A percentile compares a stretch with the other conserved stretches of the same genome.
phyloP scores from a whole-genome alignment of 2,888 invertebrate genomes.

The Hydraecia micacea region DNA sequence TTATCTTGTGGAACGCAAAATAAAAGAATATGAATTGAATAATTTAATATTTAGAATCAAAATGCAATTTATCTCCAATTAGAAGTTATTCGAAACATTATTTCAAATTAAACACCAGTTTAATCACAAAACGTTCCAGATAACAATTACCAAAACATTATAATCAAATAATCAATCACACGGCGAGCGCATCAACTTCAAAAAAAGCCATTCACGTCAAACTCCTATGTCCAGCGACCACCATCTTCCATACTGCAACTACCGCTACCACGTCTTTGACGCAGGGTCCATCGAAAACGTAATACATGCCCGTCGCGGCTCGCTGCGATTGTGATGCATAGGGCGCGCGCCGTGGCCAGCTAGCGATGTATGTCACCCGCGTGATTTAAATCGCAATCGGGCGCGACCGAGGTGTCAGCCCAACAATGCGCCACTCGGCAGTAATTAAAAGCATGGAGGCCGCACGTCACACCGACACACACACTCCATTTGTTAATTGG shows the following conservation, averaged over 20 bases:
- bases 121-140: not conserved
- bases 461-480: constrained; percentile 57
- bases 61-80: too few species aligned
- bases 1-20: too few species aligned
- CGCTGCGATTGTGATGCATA: constrained; percentile 33
- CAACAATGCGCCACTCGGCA: constrained; percentile 62
- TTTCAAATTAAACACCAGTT: not conserved
- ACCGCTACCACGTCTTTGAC: constrained; percentile 1
- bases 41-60: too few species aligned
- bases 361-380: constrained; percentile 51
- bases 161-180: constrained; percentile 7
- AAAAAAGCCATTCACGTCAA: constrained; percentile 32
- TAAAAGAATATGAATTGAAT: too few species aligned
- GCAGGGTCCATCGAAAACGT: constrained; percentile 6
- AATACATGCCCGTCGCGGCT: constrained; percentile 29
- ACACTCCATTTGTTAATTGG: constrained; percentile 77
- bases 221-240: constrained; percentile 22
- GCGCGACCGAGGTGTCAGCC: constrained; percentile 58
- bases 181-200: not conserved
- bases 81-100: not conserved
- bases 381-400: constrained; percentile 63
- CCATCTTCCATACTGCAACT: constrained; percentile 22
- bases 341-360: constrained; percentile 8
- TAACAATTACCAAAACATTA: not conserved
- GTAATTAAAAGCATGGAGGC: constrained; percentile 70